Evolutionary conservation across 1,140 invertebrate species (phyloP).

Genomic region (Oryctes rhinoceros): DNA sequence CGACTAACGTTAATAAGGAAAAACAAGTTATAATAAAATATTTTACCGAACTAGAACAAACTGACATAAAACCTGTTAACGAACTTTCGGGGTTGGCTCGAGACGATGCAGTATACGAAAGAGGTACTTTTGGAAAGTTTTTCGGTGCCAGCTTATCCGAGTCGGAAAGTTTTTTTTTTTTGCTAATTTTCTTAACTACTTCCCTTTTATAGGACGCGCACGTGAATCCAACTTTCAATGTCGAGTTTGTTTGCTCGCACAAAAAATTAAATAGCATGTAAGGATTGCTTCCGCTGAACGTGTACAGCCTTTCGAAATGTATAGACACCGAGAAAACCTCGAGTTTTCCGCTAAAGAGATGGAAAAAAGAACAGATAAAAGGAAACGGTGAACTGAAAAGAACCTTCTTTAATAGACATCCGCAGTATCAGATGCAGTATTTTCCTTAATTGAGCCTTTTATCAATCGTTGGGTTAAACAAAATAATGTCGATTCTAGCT

Average conservation of each 20-base stretch:
- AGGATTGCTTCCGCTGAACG: not conserved
- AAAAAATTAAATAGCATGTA: slow-evolving; percentile 1
- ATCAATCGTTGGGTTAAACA: too few species aligned
- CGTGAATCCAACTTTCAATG: slow-evolving; percentile 4
- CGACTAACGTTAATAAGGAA: not conserved
- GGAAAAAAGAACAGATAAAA: too few species aligned
- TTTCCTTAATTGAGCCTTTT: too few species aligned
- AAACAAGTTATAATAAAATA: slow-evolving; percentile 19
- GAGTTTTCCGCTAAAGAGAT: too few species aligned
- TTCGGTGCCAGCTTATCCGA: not conserved
- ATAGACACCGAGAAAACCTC: too few species aligned
- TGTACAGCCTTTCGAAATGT: not conserved
- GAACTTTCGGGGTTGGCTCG: not conserved
- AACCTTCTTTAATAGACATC: too few species aligned
- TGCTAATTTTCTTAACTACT: slow-evolving; percentile 22
- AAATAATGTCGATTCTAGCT: too few species aligned
- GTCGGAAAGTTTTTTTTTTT: not conserved
- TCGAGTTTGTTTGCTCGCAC: not conserved
- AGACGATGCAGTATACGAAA: not conserved
- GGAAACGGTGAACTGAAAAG: too few species aligned
- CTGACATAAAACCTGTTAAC: slow-evolving; percentile 21
- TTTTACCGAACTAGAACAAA: slow-evolving; percentile 18
- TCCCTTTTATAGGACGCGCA: slow-evolving; percentile 1
- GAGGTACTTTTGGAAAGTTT: slow-evolving; percentile 12
- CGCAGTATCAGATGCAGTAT: too few species aligned